Base-by-base conservation (phyloP, 2,797 vertebrate species). In the Echiichthys vipera region DNA sequence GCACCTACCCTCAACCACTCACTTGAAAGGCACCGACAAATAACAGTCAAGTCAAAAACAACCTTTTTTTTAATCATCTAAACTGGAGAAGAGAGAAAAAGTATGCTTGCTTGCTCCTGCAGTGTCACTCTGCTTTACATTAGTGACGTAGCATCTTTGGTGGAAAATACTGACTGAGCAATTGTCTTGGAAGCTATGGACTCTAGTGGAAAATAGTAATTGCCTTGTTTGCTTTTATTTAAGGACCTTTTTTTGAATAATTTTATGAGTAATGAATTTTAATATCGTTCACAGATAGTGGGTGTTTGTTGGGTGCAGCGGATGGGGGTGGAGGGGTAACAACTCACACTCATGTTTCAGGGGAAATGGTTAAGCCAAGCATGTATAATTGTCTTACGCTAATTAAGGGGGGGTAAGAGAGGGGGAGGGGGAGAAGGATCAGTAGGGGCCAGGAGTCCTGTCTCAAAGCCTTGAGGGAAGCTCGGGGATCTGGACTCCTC, bases 341-440 rank as follows among this genome's bases (percentile, higher is more conserved):
- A 88, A 88, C 92, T 84, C 81, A 57, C 82, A 84, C 87, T 92
- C 88, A 37, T 92, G 91, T 94, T 94, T 87, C 90, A 86, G 87
- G 91, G 94, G 93, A 92, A 91, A 93, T 88, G 88, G 92, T 91
- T 92, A 92, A 95, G 93, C 92, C 93, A 94, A 94, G 94, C 93
- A 92, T 94, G 93, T 93, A 92, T 95, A 95, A 95, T 95, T 94
- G 93, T 93, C 88, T 91, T 93, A 93, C 93, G 90, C 93, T 94
- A 95, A 95, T 95, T 95, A 94, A 89, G 89, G 78, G 69, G 59
- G 73, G 65, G 51, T 3, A 17, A 37, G 37, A 45, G 51, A 27
- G 37, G 36, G 66, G 71, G 59, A 22, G 20, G 27, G 39, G 72
- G 81, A n/a, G n/a, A n/a, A n/a, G 45, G 63, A 63, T 80, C 79